Evolutionary conservation across 2,888 invertebrate species (phyloP).

Genomic region (Microctonus hyperodae): DNA sequence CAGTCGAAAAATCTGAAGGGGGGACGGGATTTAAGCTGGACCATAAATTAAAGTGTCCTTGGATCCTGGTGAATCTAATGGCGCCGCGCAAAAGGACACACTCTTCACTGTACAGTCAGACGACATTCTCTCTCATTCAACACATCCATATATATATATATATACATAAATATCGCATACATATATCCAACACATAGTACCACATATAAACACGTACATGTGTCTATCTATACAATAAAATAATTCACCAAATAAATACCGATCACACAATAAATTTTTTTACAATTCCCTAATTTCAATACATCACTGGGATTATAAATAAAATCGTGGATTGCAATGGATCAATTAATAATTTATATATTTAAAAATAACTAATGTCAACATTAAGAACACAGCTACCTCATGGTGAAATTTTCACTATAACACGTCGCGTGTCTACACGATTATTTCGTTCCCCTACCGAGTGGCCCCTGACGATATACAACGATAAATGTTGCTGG

Average conservation of each 20-base stretch:
- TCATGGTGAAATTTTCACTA: neutral
- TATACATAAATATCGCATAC: too few relatives aligned
- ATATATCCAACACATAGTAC: too few relatives aligned
- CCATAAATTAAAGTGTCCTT: conserved; percentile 30
- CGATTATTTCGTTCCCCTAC: conserved; percentile 1
- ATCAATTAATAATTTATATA: neutral
- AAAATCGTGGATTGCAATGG: too few relatives aligned
- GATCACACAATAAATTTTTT: too few relatives aligned
- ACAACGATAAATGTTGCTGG: neutral
- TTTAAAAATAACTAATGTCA: neutral
- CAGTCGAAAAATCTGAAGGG: neutral
- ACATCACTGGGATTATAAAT: too few relatives aligned
- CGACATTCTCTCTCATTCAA: conserved; percentile 9
- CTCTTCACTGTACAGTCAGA: conserved; percentile 2
- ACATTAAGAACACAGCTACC: neutral
- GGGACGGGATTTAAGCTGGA: conserved; percentile 3
- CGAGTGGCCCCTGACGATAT: conserved; percentile 1
- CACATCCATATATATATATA: neutral
- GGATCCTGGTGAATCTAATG: conserved; percentile 21
- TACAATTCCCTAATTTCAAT: too few relatives aligned
- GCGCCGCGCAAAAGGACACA: conserved; percentile 3
- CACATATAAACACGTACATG: too few relatives aligned
- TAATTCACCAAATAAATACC: too few relatives aligned
- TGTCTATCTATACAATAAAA: too few relatives aligned
- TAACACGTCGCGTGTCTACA: neutral